Evolutionary conservation across 1,140 invertebrate species (phyloP), one percentile per base, ranked within the genome.

Genomic region (Asbolus verrucosus): DNA sequence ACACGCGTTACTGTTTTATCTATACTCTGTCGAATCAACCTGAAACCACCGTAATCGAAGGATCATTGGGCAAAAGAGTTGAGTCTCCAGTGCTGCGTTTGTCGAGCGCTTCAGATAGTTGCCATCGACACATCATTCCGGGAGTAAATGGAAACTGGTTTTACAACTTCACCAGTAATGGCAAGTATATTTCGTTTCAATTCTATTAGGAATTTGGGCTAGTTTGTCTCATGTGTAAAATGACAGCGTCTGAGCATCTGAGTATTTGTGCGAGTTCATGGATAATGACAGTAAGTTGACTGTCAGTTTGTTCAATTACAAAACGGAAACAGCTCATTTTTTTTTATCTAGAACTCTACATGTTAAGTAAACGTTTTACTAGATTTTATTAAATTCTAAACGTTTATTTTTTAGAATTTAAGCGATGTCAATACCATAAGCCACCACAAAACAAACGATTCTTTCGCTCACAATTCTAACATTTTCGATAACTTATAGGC

Each of bases 151-250:
- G 83, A 0, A 82, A 83, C 62, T 83, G 81, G 74, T 84, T 84
- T 1, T 86, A 85, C 71, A 86, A 86, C 78, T 83, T 87, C 78
- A 84, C 86, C 31, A 85, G 83, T 72, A 87, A 88, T n/a, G 88
- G 87, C 85, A 72, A 79, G 80, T n/a, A n/a, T n/a, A n/a, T n/a
- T n/a, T n/a, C n/a, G n/a, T n/a, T n/a, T n/a, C n/a, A n/a, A n/a
- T n/a, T n/a, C n/a, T n/a, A n/a, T n/a, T n/a, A n/a, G n/a, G n/a
- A n/a, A n/a, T n/a, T n/a, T n/a, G n/a, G n/a, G n/a, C n/a, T n/a
- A n/a, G n/a, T n/a, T n/a, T n/a, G n/a, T n/a, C n/a, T n/a, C n/a
- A n/a, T n/a, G n/a, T n/a, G n/a, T n/a, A n/a, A n/a, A n/a, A n/a
- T n/a, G n/a, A n/a, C n/a, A n/a, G n/a, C n/a, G n/a, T n/a, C n/a